phyloP scores from a whole-genome alignment of 2,888 invertebrate genomes.

The Nowickia ferox region DNA sequence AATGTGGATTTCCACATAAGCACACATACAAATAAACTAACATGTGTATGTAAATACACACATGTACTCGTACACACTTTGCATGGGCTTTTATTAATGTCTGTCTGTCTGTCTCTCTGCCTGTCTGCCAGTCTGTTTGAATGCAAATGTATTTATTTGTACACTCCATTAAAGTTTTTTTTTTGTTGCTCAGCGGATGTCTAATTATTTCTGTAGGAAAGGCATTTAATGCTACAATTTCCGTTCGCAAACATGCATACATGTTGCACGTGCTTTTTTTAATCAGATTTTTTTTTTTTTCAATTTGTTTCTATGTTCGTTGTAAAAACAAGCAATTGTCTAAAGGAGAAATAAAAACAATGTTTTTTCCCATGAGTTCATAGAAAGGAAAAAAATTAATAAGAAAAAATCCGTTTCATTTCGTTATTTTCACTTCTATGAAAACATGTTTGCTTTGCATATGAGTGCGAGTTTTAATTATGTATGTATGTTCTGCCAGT shows the following conservation, averaged over 20 bases:
- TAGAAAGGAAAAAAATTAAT: not conserved
- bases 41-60: too few species aligned
- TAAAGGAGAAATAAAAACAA: not conserved
- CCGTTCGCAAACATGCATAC: conserved; percentile 55
- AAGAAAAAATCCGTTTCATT: not conserved
- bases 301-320: not conserved
- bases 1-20: not conserved
- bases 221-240: conserved; percentile 74
- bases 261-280: conserved; percentile 42
- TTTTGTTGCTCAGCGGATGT: conserved; percentile 68
- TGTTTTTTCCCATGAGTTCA: not conserved
- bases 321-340: not conserved
- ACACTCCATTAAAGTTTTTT: conserved; percentile 24
- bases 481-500: not conserved
- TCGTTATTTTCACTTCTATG: not conserved
- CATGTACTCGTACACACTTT: not conserved
- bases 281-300: not conserved
- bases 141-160: conserved; percentile 7
- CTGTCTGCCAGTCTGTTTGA: not conserved
- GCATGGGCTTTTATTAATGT: not conserved
- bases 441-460: not conserved
- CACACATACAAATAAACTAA: too few species aligned
- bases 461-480: not conserved
- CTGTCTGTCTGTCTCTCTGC: not conserved
- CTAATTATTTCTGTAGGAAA: conserved; percentile 74